Evolutionary conservation across 2,797 vertebrate species (phyloP).

Genomic region (Bucorvus abyssinicus): DNA sequence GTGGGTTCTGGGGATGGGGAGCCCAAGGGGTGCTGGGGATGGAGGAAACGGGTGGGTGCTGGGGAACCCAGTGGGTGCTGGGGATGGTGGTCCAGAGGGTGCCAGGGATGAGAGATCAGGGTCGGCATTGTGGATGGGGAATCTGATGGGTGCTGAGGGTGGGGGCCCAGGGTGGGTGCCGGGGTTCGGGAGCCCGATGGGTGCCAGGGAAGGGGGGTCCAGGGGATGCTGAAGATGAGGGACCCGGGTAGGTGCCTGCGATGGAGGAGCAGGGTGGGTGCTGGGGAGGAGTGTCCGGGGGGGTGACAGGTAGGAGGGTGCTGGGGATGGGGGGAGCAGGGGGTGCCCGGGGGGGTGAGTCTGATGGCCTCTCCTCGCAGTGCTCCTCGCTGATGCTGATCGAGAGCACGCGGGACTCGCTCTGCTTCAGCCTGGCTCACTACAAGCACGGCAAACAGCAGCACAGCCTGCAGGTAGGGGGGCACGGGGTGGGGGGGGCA

Average conservation of each 20-base stretch:
- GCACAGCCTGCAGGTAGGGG: constrained; percentile 88
- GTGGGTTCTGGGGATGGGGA: not conserved
- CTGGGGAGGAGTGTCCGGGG: not conserved
- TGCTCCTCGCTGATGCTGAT: constrained; percentile 95
- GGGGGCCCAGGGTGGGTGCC: not conserved
- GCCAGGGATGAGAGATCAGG: no score
- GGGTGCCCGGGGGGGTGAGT: not conserved
- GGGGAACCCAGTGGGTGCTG: no score
- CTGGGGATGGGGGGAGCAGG: no score
- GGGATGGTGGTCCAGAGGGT: no score
- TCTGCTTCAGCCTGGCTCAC: constrained; percentile 93
- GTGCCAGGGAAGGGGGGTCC: no score
- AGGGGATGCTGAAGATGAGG: no score
- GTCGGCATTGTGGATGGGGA: no score
- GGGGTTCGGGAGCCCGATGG: no score
- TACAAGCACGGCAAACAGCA: constrained; percentile 92
- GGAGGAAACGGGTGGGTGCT: no score
- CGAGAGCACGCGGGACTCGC: constrained; percentile 90
- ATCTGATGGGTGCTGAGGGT: not conserved
- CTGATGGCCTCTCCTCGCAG: constrained; percentile 58
- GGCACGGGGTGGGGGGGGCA: accelerated
- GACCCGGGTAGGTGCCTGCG: not conserved
- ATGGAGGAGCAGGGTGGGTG: no score
- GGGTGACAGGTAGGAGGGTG: not conserved
- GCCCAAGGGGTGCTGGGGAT: no score